Base-by-base conservation (phyloP, 2,113 vertebrate genomes). In the Illadopsis cleaveri region DNA sequence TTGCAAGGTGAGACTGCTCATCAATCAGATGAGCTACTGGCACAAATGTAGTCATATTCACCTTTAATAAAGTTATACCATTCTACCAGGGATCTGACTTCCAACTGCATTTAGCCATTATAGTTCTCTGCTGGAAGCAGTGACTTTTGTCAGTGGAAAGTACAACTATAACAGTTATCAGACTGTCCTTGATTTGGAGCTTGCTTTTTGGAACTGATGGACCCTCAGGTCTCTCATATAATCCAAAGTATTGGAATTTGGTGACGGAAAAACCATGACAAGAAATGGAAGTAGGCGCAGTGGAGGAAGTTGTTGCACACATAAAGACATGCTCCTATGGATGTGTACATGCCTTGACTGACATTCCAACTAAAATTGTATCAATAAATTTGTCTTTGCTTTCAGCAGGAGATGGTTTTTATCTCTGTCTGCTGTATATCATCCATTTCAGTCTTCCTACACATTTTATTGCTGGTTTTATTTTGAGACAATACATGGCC, bases 391-490 rank as follows among this genome's bases (percentile, higher is more conserved):
- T 82, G 40, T 30, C 48, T 77, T 58, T 86, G 30, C 45, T 86
- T 80, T 84, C 24, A 75, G 33, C 24, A 64, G 23, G 23, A 33
- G 58, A 70, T n/a, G 6, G 3, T 35, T 94, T 95, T 90, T 15
- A 56, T 81, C 12, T 69, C 60, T 90, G 17, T n/a, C 37, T 86
- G 31, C 27, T 81, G 10, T 25, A n/a, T 47, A 38, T 25, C 51
- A 60, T 64, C 48, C 11, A 65, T 45, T 61, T 84, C 37, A 48
- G 31, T 81, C 68, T 73, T 89, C 24, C 44, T 71, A 44, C 10
- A 48, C 6, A 25, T 82, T 95, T 94, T 73, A 62, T 91, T 78
- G 15, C 25, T 88, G 15, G 4, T 80, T 94, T 93, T 77, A 38
- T 58, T 47, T 48, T 80, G n/a, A 83, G 16, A 77, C 25, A 79